Evolutionary conservation across 2,797 vertebrate species (phyloP), one percentile per base, ranked within the genome.

Genomic region (Ctenopoma kingsleyae): DNA sequence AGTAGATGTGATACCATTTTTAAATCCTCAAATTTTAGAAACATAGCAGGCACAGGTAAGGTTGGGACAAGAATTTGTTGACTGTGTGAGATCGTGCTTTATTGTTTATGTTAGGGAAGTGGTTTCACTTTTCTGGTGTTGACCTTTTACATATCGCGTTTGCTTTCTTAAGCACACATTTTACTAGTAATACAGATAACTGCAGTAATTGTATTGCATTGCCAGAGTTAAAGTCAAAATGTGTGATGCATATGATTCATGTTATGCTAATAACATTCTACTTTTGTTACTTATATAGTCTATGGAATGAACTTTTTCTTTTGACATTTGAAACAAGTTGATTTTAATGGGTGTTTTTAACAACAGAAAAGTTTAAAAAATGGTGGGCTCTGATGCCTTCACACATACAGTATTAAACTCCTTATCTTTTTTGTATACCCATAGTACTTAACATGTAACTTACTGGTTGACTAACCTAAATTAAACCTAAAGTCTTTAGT

Each of bases 111-210:
- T 2, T 0, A 13, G 49, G 1, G 6, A n/a, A 48, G 35, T 62
- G 9, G 5, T 56, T 51, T 2, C 3, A 19, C 16, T 17, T 48
- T 1, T 47, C 0, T 30, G 17, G 27, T 51, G 48, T 47, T 6
- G 8, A 15, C 17, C 3, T 55, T 35, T 32, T 46, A 20, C 17
- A 22, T 8, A 3, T 8, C 46, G 36, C 11, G 47, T 38, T 38
- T 47, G 4, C 20, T 40, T 62, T 16, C 44, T 74, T 44, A 49
- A 25, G 54, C 48, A 51, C 23, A 15, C 6, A n/a, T 53, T 27
- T 49, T 2, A 56, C 17, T 61, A 47, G 22, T 20, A 35, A 52
- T 17, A 6, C 32, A 32, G 25, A 46, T 8, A 3, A n/a, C 27
- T 11, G 15, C 16, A 51, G 23, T 35, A 22, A 13, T 15, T 3